These are phyloP conservation scores for Cygnus atratus DNA, from an alignment of 2,113 vertebrate genomes.

Conservation along the genomic window DNA sequence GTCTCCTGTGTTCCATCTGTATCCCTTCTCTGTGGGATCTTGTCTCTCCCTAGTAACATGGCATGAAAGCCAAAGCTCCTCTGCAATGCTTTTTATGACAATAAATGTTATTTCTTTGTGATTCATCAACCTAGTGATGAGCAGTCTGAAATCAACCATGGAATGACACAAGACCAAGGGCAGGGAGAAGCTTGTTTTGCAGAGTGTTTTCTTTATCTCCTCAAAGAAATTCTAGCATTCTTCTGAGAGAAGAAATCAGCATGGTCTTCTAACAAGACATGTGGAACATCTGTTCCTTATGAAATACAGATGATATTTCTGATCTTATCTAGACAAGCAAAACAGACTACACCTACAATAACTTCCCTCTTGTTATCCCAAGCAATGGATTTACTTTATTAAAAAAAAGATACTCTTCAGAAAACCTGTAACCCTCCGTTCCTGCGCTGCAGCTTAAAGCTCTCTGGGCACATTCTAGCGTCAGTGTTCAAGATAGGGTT, in stretches of 20 bases:
- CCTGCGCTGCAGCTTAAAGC: neutral
- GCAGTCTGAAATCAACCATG: neutral
- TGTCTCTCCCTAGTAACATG: neutral
- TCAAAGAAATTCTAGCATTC: neutral
- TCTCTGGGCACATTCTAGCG: neutral
- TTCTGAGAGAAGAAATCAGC: neutral
- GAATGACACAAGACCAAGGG: neutral
- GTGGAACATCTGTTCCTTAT: neutral
- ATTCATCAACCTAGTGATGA: neutral
- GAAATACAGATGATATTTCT: neutral
- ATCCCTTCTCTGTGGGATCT: neutral
- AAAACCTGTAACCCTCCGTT: neutral
- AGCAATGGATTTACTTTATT: neutral
- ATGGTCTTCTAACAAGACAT: neutral
- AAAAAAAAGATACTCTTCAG: neutral
- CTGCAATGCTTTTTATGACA: neutral
- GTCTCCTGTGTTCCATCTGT: neutral
- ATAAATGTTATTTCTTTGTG: neutral
- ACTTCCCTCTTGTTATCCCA: neutral
- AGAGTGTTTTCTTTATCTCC: neutral
- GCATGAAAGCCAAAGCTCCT: neutral
- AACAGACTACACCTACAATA: neutral
- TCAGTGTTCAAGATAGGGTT: neutral
- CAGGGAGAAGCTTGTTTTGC: neutral
- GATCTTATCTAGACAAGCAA: neutral